Conservation (phyloP, 2,797 vertebrate genomes). For the Phrynocephalus guinanensis region DNA sequence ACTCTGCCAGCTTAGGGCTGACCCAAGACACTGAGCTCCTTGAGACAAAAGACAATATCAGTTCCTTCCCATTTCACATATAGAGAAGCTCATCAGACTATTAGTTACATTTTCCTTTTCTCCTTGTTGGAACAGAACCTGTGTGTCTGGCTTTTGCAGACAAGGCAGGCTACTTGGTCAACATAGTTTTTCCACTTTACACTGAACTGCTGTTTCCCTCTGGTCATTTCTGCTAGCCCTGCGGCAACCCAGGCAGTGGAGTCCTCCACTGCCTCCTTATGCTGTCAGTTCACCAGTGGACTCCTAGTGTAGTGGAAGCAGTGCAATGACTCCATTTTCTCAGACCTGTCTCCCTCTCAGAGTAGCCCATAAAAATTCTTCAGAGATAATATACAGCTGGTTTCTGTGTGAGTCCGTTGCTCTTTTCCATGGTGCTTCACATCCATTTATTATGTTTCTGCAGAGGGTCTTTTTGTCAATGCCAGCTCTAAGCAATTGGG, state of each 20-base stretch:
- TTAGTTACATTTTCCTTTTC: neutral
- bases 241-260: neutral
- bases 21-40: neutral
- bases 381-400: neutral
- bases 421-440: neutral
- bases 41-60: too few relatives aligned
- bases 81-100: neutral
- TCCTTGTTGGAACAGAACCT: neutral
- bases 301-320: too few relatives aligned
- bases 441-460: neutral
- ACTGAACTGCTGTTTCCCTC: neutral
- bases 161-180: neutral
- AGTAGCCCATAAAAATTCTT: neutral
- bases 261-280: neutral
- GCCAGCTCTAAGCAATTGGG: neutral
- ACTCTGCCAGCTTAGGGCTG: neutral
- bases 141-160: neutral
- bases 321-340: neutral
- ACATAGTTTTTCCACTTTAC: neutral
- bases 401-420: neutral
- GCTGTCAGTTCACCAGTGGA: neutral
- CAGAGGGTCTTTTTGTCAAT: neutral
- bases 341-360: too few relatives aligned
- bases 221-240: neutral
- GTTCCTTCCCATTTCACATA: neutral